phyloP scores from a whole-genome alignment of 1,140 invertebrate species.

The Drosophila parabipectinata region DNA sequence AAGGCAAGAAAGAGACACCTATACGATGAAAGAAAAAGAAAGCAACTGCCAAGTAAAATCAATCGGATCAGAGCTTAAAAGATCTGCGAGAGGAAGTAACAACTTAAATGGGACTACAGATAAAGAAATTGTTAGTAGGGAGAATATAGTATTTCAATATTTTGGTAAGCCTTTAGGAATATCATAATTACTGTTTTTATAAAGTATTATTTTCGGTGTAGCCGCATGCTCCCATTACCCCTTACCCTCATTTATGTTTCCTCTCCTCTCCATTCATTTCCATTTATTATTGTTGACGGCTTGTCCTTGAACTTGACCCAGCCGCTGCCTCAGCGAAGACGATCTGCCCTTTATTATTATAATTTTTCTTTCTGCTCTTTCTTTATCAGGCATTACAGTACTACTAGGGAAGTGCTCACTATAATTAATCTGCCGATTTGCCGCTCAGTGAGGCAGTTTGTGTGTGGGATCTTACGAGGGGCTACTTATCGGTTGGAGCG shows the following conservation, averaged over 20 bases:
- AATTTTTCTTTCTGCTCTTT: constrained; percentile 32
- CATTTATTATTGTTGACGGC: constrained; percentile 49
- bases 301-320: constrained; percentile 80
- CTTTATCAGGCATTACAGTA: constrained; percentile 52
- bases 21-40: constrained; percentile 29
- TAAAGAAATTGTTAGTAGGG: background rate
- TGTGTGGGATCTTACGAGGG: constrained; percentile 24
- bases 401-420: constrained; percentile 58
- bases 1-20: constrained; percentile 10
- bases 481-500: constrained; percentile 8
- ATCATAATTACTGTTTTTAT: background rate
- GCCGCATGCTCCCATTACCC: constrained; percentile 22
- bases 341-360: constrained; percentile 62
- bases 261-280: constrained; percentile 55
- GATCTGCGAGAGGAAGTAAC: background rate
- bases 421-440: constrained; percentile 71
- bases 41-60: constrained; percentile 53
- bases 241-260: constrained; percentile 24
- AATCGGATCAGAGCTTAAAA: constrained; percentile 35
- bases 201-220: constrained; percentile 20
- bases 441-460: constrained; percentile 10
- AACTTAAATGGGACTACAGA: background rate
- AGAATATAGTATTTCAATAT: background rate
- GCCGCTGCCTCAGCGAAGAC: constrained; percentile 51
- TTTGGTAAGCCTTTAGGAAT: too few species aligned